phyloP scores from a whole-genome alignment of 2,797 vertebrate species.

The Leptatherina wallacei region DNA sequence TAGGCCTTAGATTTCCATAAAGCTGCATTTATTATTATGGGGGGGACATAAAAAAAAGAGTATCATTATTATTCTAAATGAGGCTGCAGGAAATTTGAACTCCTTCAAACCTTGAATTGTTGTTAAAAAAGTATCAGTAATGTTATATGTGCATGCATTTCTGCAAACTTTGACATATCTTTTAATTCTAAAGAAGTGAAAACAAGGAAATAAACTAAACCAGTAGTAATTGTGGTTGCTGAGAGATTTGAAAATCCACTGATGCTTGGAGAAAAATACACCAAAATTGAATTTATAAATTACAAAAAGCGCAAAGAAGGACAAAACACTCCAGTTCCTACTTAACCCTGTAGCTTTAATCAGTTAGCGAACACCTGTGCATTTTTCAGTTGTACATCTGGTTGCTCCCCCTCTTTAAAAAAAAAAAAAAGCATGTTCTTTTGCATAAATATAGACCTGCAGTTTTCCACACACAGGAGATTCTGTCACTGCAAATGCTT shows the following conservation, averaged over 20 bases:
- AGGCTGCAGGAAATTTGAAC: slow-evolving; percentile 7
- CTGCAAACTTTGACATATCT: slow-evolving; percentile 2
- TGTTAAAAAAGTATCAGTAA: not conserved
- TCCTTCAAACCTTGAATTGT: slow-evolving; percentile 9
- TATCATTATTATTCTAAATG: no score
- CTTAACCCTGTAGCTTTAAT: not conserved
- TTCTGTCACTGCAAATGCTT: slow-evolving; percentile 28
- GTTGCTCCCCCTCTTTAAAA: not conserved
- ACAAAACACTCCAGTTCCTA: slow-evolving; percentile 8
- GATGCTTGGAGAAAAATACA: slow-evolving; percentile 11
- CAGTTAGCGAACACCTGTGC: not conserved
- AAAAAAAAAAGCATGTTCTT: not conserved
- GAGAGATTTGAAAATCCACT: slow-evolving; percentile 21
- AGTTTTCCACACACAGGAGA: slow-evolving; percentile 19
- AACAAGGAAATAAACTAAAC: not conserved
- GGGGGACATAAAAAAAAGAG: not conserved
- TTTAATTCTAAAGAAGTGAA: not conserved
- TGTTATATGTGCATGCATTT: not conserved
- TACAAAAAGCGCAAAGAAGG: not conserved
- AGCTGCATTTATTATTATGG: slow-evolving; percentile 47
- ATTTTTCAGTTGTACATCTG: slow-evolving; percentile 9
- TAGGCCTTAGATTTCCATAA: slow-evolving; percentile 67
- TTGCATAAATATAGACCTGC: slow-evolving; percentile 12
- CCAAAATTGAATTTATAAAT: slow-evolving; percentile 20
- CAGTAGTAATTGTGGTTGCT: slow-evolving; percentile 3